Evolutionary conservation across 2,888 invertebrate species (phyloP).

Genomic region (Drosophila borealis): DNA sequence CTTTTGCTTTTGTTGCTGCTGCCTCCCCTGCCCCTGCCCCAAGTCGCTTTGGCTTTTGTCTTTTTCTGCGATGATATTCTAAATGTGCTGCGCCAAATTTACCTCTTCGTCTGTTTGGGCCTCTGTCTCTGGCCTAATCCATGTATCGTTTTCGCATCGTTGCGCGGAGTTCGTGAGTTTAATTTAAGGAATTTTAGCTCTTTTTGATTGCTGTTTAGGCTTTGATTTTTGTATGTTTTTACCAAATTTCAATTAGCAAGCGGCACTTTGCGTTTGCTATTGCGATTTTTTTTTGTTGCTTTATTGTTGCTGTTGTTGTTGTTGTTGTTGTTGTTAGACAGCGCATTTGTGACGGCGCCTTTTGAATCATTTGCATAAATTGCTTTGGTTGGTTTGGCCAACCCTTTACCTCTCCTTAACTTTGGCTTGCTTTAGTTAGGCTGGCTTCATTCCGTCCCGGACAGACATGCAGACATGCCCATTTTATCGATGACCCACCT

Average conservation of each 20-base stretch:
- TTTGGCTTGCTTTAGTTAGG: conserved; percentile 31
- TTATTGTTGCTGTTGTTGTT: conserved; percentile 16
- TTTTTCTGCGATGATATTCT: conserved; percentile 81
- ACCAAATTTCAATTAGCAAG: conserved; percentile 76
- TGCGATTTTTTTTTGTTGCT: conserved; percentile 18
- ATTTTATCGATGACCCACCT: conserved; percentile 64
- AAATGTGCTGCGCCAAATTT: conserved; percentile 81
- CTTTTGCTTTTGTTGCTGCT: conserved; percentile 49
- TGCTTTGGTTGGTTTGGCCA: conserved; percentile 68
- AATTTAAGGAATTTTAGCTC: conserved; percentile 79
- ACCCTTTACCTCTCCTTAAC: conserved; percentile 56
- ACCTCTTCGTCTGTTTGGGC: conserved; percentile 63
- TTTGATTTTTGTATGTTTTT: conserved; percentile 64
- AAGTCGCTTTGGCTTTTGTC: conserved; percentile 38
- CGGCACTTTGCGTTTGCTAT: conserved; percentile 73
- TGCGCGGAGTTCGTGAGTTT: conserved; percentile 82
- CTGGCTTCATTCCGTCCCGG: conserved; percentile 44
- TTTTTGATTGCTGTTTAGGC: conserved; percentile 77
- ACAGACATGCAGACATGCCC: conserved; percentile 49
- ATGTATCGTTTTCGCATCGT: conserved; percentile 81
- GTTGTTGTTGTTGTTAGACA: conserved; percentile 29
- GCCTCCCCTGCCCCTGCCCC: not conserved
- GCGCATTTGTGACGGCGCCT: conserved; percentile 75
- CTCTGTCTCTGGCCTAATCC: conserved; percentile 67
- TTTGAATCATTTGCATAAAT: conserved; percentile 77